Evolutionary conservation across 2,888 invertebrate genomes (phyloP).

Genomic region (Melinopterus prodromus): DNA sequence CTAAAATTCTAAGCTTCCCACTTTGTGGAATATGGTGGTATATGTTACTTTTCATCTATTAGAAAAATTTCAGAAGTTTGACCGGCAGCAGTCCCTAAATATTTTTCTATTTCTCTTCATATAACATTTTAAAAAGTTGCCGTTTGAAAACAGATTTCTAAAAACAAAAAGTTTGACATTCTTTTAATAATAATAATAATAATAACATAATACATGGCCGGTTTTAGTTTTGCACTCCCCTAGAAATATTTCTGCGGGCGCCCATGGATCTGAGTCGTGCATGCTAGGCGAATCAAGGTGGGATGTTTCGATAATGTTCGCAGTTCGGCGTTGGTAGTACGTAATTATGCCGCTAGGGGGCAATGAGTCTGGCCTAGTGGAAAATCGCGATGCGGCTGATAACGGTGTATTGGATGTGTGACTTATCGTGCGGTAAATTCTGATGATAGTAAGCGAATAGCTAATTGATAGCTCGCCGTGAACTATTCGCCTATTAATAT

Average conservation of each 20-base stretch:
- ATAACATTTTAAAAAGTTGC: neutral
- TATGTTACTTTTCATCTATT: too few relatives aligned
- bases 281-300: neutral
- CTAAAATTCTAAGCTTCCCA: too few relatives aligned
- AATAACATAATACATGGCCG: neutral
- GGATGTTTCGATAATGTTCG: neutral
- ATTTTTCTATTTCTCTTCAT: neutral
- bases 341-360: neutral
- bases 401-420: neutral
- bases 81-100: constrained; percentile 26
- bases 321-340: neutral
- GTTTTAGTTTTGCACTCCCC: neutral
- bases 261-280: too few relatives aligned
- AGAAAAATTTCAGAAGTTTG: too few relatives aligned
- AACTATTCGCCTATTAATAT: too few relatives aligned
- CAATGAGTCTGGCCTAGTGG: neutral
- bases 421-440: neutral
- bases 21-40: too few relatives aligned
- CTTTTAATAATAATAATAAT: too few relatives aligned
- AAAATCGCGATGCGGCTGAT: neutral
- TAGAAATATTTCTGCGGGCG: neutral
- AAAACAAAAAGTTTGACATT: too few relatives aligned
- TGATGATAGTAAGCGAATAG: neutral
- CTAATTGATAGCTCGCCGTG: neutral
- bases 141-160: neutral